A percentile compares a stretch with the other conserved stretches of the same genome.
phyloP scores from a whole-genome alignment of 2,113 vertebrate species.

The Cyprinus carpio region DNA sequence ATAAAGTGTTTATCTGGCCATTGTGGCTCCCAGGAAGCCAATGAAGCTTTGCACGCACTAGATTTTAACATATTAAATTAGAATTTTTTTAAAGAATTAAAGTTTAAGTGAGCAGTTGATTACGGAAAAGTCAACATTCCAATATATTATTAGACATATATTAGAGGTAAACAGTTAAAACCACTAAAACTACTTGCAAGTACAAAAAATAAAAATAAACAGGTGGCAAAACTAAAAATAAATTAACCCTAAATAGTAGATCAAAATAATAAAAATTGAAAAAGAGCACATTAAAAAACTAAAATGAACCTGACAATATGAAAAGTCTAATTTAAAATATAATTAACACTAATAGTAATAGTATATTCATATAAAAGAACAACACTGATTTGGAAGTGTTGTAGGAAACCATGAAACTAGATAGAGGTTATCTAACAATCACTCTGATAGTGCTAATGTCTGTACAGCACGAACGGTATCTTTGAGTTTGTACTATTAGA shows the following conservation, averaged over 20 bases:
- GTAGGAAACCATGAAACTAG: too few relatives aligned
- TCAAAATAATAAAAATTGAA: background rate
- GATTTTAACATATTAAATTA: background rate
- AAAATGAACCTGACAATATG: background rate
- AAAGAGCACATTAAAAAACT: background rate
- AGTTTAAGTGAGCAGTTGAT: background rate
- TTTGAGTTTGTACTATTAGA: too few relatives aligned
- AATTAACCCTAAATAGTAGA: background rate
- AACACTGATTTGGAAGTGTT: background rate
- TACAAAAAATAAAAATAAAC: background rate
- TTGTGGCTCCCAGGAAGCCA: conserved; percentile 56
- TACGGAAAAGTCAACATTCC: background rate
- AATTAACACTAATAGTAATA: too few relatives aligned
- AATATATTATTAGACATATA: background rate
- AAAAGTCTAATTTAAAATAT: background rate
- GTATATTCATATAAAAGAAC: background rate
- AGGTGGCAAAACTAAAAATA: background rate
- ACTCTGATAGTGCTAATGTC: background rate
- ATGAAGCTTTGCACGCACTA: conserved; percentile 50
- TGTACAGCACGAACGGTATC: background rate
- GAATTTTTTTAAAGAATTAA: background rate
- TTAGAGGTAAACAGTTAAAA: background rate
- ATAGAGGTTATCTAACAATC: too few relatives aligned
- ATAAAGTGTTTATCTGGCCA: conserved; percentile 67
- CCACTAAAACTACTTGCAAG: background rate